phyloP scores from a whole-genome alignment of 2,113 vertebrate species.

The Varanus salvator region DNA sequence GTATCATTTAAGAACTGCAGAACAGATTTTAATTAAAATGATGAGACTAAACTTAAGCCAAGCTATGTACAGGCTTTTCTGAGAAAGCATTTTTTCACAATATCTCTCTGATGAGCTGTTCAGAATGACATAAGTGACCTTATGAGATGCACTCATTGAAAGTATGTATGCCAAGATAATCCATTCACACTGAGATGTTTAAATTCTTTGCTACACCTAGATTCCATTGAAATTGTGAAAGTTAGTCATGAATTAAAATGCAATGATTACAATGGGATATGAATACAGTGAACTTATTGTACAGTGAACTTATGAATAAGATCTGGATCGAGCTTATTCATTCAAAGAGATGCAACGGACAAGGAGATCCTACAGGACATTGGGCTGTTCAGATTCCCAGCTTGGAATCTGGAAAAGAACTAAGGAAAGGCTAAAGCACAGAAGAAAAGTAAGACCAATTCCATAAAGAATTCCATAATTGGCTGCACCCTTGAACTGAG shows the following conservation, averaged over 20 bases:
- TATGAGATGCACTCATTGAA: not conserved
- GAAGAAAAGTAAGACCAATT: too few species aligned
- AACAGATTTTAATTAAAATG: not conserved
- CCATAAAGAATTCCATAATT: too few species aligned
- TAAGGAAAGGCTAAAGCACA: too few species aligned
- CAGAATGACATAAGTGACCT: not conserved
- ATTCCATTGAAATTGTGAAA: not conserved
- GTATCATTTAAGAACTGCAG: not conserved
- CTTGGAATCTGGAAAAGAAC: too few species aligned
- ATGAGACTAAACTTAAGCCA: not conserved
- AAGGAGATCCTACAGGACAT: too few species aligned
- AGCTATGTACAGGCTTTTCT: not conserved
- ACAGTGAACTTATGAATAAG: too few species aligned
- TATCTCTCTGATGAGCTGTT: not conserved
- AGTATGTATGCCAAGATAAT: not conserved
- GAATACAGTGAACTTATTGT: too few species aligned
- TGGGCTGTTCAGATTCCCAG: too few species aligned
- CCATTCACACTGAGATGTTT: not conserved
- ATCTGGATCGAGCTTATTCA: not conserved
- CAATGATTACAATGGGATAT: too few species aligned
- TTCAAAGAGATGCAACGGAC: too few species aligned
- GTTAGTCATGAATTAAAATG: too few species aligned
- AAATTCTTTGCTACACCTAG: not conserved
- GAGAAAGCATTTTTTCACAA: not conserved
- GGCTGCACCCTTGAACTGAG: too few species aligned